phyloP scores from a whole-genome alignment of 2,888 invertebrate genomes.

The Ceramica pisi region DNA sequence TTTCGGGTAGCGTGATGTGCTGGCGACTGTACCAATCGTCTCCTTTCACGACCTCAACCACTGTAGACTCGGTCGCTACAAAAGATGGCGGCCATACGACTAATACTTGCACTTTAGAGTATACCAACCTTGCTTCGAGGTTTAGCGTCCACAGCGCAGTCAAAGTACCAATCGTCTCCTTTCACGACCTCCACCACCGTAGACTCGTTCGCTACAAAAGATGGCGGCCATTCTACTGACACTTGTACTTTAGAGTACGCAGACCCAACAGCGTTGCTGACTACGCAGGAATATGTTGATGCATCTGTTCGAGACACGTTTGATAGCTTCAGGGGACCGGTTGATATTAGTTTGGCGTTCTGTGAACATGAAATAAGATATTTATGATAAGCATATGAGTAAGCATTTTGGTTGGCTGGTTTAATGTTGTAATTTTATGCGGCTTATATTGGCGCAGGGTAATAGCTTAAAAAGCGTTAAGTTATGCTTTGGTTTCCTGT shows the following conservation, averaged over 20 bases:
- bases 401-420: constrained; percentile 9
- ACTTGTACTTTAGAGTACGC: constrained; percentile 88
- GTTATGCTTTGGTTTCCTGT: too few species aligned
- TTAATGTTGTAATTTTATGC: too few species aligned
- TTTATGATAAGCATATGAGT: constrained; percentile 2
- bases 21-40: constrained; percentile 74
- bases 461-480: too few species aligned
- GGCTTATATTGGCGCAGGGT: too few species aligned
- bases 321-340: constrained; percentile 69
- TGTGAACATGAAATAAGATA: constrained; percentile 59
- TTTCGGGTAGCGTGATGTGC: too few species aligned
- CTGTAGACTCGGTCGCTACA: constrained; percentile 7
- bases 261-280: constrained; percentile 91
- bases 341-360: constrained; percentile 80
- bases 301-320: constrained; percentile 84
- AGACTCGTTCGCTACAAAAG: constrained; percentile 61
- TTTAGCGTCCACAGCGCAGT: constrained; percentile 82
- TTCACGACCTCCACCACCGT: constrained; percentile 68
- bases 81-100: constrained; percentile 89
- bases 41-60: constrained; percentile 73
- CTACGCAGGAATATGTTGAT: constrained; percentile 91
- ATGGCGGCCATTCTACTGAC: constrained; percentile 89
- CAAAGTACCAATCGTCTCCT: constrained; percentile 78
- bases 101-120: constrained; percentile 84
- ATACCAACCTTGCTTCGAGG: constrained; percentile 80